Evolutionary conservation across 1,140 invertebrate species (phyloP).

Genomic region (Akabosia matsudoensis): DNA sequence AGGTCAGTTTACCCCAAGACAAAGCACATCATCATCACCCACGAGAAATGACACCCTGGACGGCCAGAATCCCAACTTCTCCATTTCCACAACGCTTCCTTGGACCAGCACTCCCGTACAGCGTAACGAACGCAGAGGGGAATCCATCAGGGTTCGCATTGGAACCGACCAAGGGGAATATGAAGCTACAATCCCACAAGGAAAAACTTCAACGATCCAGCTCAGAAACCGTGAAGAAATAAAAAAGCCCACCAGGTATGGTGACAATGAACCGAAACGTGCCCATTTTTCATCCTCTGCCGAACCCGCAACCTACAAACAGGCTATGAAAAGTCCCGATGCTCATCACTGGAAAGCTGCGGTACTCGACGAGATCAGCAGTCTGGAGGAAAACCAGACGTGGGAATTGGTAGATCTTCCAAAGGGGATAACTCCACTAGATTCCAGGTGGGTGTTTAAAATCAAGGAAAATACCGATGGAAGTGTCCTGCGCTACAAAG

Average conservation of each 20-base stretch:
- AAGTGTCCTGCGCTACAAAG: conserved; percentile 47
- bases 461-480: conserved; percentile 27
- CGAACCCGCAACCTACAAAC: conserved; percentile 40
- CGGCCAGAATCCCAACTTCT: too few relatives aligned
- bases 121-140: neutral
- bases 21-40: too few relatives aligned
- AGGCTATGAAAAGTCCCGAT: conserved; percentile 40
- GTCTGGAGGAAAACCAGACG: conserved; percentile 37
- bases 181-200: neutral
- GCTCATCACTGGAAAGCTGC: conserved; percentile 36
- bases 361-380: conserved; percentile 38
- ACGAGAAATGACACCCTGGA: too few relatives aligned
- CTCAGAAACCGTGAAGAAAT: neutral
- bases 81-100: too few relatives aligned
- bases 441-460: conserved; percentile 32
- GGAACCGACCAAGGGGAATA: neutral
- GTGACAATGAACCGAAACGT: too few relatives aligned
- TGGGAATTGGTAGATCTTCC: conserved; percentile 7
- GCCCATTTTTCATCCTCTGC: neutral
- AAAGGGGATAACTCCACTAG: neutral
- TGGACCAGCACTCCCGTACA: neutral
- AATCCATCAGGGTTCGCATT: neutral
- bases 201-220: neutral
- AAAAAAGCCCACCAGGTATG: neutral
- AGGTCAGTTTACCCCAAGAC: too few relatives aligned